Evolutionary conservation across 2,113 vertebrate species (phyloP), one percentile per base, ranked within the genome.

Genomic region (Anarhynchus alexandrinus): DNA sequence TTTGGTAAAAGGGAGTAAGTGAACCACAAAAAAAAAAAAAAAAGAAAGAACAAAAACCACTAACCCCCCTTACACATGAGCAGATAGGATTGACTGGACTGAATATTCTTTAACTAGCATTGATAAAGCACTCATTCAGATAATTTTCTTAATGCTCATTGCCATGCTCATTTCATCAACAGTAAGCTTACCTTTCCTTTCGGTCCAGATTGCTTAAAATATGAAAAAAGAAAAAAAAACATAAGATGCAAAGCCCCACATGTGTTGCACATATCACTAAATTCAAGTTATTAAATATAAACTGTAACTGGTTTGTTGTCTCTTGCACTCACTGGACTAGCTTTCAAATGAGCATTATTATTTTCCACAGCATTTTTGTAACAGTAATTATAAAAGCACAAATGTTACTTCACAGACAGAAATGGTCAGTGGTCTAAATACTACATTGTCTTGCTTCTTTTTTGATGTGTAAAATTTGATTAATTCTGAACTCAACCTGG

Each of bases 101-200:
- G 29, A 82, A 74, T 51, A 80, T 51, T 78, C 38, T 84, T 90
- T 74, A 85, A 61, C 6, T 61, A 90, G 17, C 51, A 93, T 9
- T 72, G 64, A 64, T 23, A 81, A 47, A 89, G 54, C 58, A 86
- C 16, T 92, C 27, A 85, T 32, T 87, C 17, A 77, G 27, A 29
- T 84, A 13, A 73, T 76, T 79, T 88, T 85, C 40, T 88, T 87
- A 92, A 88, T 91, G 67, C 42, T 92, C 49, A 95, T 95, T 90
- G 86, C 49, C 93, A 97, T 97, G 96, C 84, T 97, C 67, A 95
- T 93, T 95, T 92, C 72, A 83, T 90, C n/a, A 93, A 88, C 71
- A 94, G 94, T 77, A 74, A 90, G 76, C 98, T 98, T 98, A 99
- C 98, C 99, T 99, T 97, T 99, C 98, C 94, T 98, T 98, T 98